phyloP scores from a whole-genome alignment of 2,797 vertebrate species.

The Chelon labrosus region DNA sequence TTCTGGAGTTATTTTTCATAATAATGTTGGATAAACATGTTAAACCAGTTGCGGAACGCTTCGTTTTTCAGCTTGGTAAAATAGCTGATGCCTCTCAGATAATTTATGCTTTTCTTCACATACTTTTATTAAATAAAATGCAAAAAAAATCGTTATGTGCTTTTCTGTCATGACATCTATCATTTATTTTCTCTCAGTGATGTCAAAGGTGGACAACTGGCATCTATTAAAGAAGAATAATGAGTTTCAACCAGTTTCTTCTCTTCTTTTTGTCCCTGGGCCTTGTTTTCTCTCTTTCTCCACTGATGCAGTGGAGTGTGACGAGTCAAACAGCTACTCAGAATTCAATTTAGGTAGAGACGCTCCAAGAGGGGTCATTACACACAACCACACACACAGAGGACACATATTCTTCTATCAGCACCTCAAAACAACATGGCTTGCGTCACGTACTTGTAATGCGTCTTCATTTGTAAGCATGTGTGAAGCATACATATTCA shows the following conservation, averaged over 20 bases:
- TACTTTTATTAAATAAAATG: not conserved
- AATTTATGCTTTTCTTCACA: not conserved
- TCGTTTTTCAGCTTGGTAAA: not conserved
- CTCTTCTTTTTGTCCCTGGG: not conserved
- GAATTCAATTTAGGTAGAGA: constrained; percentile 12
- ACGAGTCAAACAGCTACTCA: constrained; percentile 26
- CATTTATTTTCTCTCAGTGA: not conserved
- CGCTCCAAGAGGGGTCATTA: constrained; percentile 13
- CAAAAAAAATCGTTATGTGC: not conserved
- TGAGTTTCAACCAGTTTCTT: not conserved
- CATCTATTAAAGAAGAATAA: not conserved
- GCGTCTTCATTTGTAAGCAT: not conserved
- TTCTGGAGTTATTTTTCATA: constrained; percentile 22
- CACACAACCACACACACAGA: constrained; percentile 19
- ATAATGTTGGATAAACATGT: constrained; percentile 17
- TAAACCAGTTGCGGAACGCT: constrained; percentile 1
- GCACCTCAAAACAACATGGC: not conserved
- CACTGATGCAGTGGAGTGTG: constrained; percentile 29
- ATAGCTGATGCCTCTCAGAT: not conserved
- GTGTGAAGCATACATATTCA: not conserved
- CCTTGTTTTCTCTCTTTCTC: constrained; percentile 4
- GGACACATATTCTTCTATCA: not conserved
- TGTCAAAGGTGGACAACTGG: constrained; percentile 11
- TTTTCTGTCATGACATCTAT: not conserved
- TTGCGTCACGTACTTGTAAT: not conserved